Percentiles rank a stretch among this genome's conserved stretches.
phyloP scores from a whole-genome alignment of 2,797 vertebrate species.

The Betta splendens region DNA sequence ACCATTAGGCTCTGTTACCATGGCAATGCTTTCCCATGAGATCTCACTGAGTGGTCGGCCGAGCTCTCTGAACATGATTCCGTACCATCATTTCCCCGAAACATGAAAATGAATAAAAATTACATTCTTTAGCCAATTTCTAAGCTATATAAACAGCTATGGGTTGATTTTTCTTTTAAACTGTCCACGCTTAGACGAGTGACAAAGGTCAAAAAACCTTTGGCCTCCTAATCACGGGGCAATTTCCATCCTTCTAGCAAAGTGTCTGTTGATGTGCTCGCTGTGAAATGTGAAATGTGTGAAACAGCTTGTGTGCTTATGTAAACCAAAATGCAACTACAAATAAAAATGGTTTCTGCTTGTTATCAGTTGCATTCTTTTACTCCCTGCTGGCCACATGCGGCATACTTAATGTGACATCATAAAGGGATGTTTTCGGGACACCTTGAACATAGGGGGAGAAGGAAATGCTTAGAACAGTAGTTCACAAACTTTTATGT shows the following conservation, averaged over 20 bases:
- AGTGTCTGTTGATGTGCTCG: neutral
- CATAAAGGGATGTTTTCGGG: neutral
- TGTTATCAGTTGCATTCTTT: neutral
- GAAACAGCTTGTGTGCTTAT: neutral
- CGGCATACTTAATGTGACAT: neutral
- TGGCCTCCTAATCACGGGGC: neutral
- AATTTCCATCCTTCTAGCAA: neutral
- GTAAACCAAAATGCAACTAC: neutral
- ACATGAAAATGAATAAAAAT: conserved; percentile 29
- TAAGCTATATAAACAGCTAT: neutral
- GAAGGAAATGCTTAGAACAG: neutral
- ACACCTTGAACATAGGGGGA: no score
- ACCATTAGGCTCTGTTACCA: conserved; percentile 75
- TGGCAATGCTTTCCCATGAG: conserved; percentile 66
- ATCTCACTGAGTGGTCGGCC: conserved; percentile 52
- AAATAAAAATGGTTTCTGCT: neutral
- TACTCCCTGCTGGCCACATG: neutral
- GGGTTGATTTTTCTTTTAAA: neutral
- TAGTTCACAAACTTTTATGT: neutral
- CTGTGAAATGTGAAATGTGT: neutral
- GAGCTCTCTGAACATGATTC: conserved; percentile 53
- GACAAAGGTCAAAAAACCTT: neutral
- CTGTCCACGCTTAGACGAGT: conserved; percentile 4
- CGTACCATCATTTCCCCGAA: conserved; percentile 39
- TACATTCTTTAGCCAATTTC: conserved; percentile 6